Evolutionary conservation across 1,140 invertebrate species (phyloP).

Genomic region (Lamellibrachia luymesi): DNA sequence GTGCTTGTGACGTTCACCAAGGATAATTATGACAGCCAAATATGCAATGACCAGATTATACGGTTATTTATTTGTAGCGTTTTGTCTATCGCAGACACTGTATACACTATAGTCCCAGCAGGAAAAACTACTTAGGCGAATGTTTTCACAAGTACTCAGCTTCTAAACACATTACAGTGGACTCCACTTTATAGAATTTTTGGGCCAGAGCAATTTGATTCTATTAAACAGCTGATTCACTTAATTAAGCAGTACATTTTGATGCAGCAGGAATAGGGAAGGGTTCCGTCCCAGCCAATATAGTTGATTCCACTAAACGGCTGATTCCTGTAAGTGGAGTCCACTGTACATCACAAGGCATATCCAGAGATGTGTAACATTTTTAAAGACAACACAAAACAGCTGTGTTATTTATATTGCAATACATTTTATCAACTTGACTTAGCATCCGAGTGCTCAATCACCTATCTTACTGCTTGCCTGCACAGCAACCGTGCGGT

Average conservation of each 20-base stretch:
- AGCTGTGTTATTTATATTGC: not conserved
- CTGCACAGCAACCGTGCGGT: not conserved
- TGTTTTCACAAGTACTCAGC: not conserved
- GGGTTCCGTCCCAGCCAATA: too few species aligned
- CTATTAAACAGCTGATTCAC: too few species aligned
- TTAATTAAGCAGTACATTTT: too few species aligned
- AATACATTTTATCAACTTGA: not conserved
- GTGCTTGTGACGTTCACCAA: not conserved
- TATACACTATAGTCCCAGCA: not conserved
- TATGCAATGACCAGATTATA: not conserved
- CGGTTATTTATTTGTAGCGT: not conserved
- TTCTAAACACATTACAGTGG: not conserved
- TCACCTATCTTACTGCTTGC: not conserved
- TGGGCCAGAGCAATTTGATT: too few species aligned
- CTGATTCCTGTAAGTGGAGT: too few species aligned
- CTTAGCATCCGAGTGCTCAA: not conserved
- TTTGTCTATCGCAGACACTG: not conserved
- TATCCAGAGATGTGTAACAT: not conserved
- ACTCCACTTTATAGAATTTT: too few species aligned
- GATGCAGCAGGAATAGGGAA: too few species aligned
- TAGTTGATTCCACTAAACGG: too few species aligned
- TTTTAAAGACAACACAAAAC: not conserved
- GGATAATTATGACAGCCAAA: not conserved
- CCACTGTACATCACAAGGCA: not conserved
- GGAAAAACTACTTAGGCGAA: not conserved